Evolutionary conservation across 2,797 vertebrate genomes (phyloP), one percentile per base, ranked within the genome.

Genomic region (Argentina silus): DNA sequence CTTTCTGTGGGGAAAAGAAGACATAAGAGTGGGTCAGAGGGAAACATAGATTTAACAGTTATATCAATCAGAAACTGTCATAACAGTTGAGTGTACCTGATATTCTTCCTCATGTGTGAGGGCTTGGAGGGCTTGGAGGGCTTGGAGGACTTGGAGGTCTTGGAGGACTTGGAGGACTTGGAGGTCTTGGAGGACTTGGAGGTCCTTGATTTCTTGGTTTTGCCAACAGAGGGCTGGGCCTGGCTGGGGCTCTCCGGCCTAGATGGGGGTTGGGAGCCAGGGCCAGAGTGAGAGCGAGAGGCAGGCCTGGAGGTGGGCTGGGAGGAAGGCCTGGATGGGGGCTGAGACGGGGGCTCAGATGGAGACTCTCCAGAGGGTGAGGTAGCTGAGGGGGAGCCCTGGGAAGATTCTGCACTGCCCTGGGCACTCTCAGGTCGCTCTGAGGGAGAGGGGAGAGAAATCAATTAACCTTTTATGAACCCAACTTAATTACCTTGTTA

Each of bases 91-190:
- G 68, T 4, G 3, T 88, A 99, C 98, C 98, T 95, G 89, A 99
- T 99, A 85, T 99, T 99, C 84, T 98, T 97, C 91, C 98, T 96
- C 96, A 99, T 94, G 89, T 99, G 96, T 88, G 92, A n/a, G 55
- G 53, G 17, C 53, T 91, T 92, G 50, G 89, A 88, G 4, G 91
- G 93, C 92, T 93, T 94, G 44, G 74, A 78, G 50, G 61, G 42
- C 53, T 64, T 75, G 3, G 61, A 21, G 7, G 67, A 69, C 36
- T 69, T 75, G 0, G 63, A 66, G 51, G 91, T 93, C 89, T 93
- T 93, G 83, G 77, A 5, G 3, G 86, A 87, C 76, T 91, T 93
- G 0, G 89, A 87, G 2, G 91, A 93, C 89, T 93, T 93, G 82
- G 78, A 76, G 80, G 65, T 73, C 83, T 57, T 57, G 6, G 60